Base-by-base conservation (phyloP, 2,797 vertebrate species). In the Sebastes nivosus region DNA sequence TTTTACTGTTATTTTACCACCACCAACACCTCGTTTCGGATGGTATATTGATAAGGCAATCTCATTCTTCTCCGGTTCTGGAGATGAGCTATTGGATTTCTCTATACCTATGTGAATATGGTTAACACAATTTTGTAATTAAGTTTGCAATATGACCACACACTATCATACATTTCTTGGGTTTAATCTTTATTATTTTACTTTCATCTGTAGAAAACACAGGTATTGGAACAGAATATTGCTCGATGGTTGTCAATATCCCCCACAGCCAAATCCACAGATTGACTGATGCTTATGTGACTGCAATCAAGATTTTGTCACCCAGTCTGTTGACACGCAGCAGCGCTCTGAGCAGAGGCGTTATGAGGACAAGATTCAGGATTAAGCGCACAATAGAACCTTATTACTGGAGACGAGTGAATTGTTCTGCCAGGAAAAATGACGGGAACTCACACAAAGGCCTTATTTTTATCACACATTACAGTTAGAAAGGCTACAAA, bases 381-480 rank as follows among this genome's bases (percentile, higher is more conserved):
- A 72, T 82, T 61, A 64, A 50, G 46, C 38, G 58, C 46, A 50
- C 29, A 77, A 18, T 58, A 8, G n/a, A 70, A 60, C 34, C 11
- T 64, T 42, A 76, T 76, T 34, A 69, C 27, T 58, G 20, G 20
- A 79, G 59, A 24, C 18, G 14, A 77, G 76, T 38, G 16, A 67
- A 63, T 18, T 57, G 46, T 60, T 73, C 59, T 55, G 14, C 14
- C 57, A 67, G 38, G 22, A 29, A 36, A 75, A 38, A 67, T 13
- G 24, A 8, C 34, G 42, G 29, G 8, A 16, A 52, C 29, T 46
- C 50, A 54, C 32, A 84, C 54, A 63, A 63, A 73, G 20, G 25
- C 50, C 24, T 54, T 42, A 25, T 66, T 79, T 22, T 42, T 63
- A 32, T 80, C 52, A 72, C 54, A 50, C 34, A 29, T 67, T 80